Base-by-base conservation (phyloP, 2,113 vertebrate species). In the Geococcyx californianus region DNA sequence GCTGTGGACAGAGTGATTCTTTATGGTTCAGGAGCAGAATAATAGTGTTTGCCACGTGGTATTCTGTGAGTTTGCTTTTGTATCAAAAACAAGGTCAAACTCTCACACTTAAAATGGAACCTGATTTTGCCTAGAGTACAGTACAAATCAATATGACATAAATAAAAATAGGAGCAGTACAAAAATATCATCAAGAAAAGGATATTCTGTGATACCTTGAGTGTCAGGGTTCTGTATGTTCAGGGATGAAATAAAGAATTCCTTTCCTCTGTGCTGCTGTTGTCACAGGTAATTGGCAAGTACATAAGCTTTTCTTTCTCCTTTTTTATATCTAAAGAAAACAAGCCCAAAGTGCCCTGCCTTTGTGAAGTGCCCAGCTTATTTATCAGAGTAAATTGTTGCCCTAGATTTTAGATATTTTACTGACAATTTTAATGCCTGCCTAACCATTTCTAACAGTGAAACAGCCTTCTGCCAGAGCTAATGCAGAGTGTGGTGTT, bases 351-450 rank as follows among this genome's bases (percentile, higher is more conserved):
- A 59, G 18, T 40, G 45, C 45, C 33, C 60, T 84, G 34, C 51
- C 90, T 77, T 62, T 85, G 26, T 3, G 1, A 83, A 16, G 28
- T 40, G 18, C 60, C 70, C 81, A 4, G 8, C 38, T 90, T 81
- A 44, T 80, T 91, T 86, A 45, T 90, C 92, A 59, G 66, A 92
- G 51, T 44, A 51, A 87, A 51, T 10, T 8, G 25, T 62, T 95
- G 88, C 47, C 92, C 95, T 77, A 70, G 82, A 77, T 96, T 88
- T 94, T 69, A 38, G 45, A 2, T 83, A 9, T 60, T 83, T 85
- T 86, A 33, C 83, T 47, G 83, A 34, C 45, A 52, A 2, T 74
- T 89, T 67, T 86, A 80, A 36, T 87, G 36, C 51, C 29, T 75
- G 31, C 59, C n/a, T 87, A 7, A 20, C 68, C 7, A 3, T 85